Conservation (phyloP, 2,113 vertebrate genomes). For the Trematocara macrostoma region DNA sequence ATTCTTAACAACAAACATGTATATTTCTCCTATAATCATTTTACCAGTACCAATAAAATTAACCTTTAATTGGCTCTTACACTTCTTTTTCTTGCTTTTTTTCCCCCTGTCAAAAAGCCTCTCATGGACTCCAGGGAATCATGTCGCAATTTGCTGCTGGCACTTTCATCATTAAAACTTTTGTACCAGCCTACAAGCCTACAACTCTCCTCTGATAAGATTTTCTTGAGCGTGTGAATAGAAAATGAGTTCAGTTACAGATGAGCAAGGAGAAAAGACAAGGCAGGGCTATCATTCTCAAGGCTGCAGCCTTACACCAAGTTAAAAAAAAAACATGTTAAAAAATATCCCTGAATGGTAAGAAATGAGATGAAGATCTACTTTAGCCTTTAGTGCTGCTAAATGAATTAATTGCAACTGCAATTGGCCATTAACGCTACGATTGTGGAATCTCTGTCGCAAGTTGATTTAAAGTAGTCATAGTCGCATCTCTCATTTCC, state of each 20-base stretch:
- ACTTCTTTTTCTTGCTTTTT: background rate
- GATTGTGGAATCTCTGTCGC: background rate
- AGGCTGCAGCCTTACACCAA: background rate
- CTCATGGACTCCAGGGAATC: slow-evolving; percentile 26
- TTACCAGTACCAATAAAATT: no score
- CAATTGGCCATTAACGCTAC: background rate
- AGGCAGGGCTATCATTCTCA: slow-evolving; percentile 1
- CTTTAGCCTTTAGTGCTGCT: background rate
- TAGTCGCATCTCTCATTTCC: background rate
- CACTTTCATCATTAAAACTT: slow-evolving; percentile 60
- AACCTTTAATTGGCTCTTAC: no score
- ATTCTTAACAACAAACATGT: no score
- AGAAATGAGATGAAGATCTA: background rate
- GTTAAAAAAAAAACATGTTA: background rate
- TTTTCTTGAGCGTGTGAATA: slow-evolving; percentile 14
- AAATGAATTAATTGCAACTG: slow-evolving; percentile 7
- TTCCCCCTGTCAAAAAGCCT: slow-evolving; percentile 20
- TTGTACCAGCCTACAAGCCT: slow-evolving; percentile 13
- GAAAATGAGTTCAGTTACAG: slow-evolving; percentile 11
- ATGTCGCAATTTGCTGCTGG: slow-evolving; percentile 53
- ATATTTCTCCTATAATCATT: no score
- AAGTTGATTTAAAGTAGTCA: background rate
- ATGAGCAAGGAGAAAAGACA: background rate
- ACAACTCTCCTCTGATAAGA: slow-evolving; percentile 31
- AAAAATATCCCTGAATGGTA: background rate